Base-by-base conservation (phyloP, 2,113 vertebrate genomes). In the Toxotes jaculatrix region DNA sequence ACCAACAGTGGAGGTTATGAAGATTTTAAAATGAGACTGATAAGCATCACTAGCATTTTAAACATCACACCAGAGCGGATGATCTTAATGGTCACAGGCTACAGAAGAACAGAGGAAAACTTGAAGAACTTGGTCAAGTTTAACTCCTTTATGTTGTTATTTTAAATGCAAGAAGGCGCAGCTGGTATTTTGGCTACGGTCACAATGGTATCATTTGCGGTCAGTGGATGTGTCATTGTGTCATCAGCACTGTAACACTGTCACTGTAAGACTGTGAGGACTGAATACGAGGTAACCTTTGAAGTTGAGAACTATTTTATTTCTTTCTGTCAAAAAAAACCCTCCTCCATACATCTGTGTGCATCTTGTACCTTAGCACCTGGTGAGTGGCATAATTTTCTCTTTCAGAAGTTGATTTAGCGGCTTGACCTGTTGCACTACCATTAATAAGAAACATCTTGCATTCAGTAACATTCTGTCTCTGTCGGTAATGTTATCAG, bases 1-100 rank as follows among this genome's bases (percentile, higher is more conserved):
- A 60, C 21, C 60, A 74, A 68, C 61, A 82, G 61, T 32, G 43
- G 66, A 77, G 61, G 27, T 68, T 32, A 51, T 21, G 11, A 77
- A 36, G 77, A 79, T 81, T 77, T 71, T 21, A 31, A 66, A 83
- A 75, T 5, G 16, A 64, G 51, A 75, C 45, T 74, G n/a, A 76
- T 80, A 47, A 38, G 56, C 65, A 81, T 66, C 32, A 59, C 21
- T 62, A 51, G 36, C 45, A 69, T 79, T 69, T 70, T 38, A n/a
- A 82, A 60, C 19, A 59, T 31, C 31, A 53, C 51, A 79, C 31
- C 34, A 56, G 27, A 82, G 31, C 9, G 23, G 5, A 74, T 21
- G 7, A 27, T 27, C 27, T 27, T 27, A 27, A 27, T 27, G 27
- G 45, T 16, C 45, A 49, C 6, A 49, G 17, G 45, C 14, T 49